These are phyloP conservation scores for Cryptoleucopteryx plumbea DNA, from an alignment of 2,113 vertebrate species.

Conservation along the genomic window DNA sequence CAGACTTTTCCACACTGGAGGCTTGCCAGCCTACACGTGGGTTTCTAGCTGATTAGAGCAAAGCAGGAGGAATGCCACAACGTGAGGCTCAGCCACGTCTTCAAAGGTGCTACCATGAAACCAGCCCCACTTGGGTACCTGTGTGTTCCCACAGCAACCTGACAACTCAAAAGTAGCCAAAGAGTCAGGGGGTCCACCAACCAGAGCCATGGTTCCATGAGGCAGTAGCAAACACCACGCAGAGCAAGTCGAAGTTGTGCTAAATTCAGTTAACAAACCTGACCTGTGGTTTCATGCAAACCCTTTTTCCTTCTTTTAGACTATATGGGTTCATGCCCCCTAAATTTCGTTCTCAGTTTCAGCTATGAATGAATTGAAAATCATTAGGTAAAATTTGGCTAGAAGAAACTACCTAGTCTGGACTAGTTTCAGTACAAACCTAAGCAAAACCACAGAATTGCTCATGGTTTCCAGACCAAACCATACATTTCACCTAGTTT, in stretches of 20 bases:
- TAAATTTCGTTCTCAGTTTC: slow-evolving; percentile 51
- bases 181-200: background rate
- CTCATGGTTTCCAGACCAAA: slow-evolving; percentile 55
- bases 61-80: background rate
- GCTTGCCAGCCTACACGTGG: background rate
- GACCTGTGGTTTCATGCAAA: slow-evolving; percentile 45
- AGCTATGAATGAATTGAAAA: slow-evolving; percentile 7
- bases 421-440: slow-evolving; percentile 34
- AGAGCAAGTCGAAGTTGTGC: background rate
- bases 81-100: accelerated
- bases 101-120: background rate
- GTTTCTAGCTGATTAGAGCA: background rate
- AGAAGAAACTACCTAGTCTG: background rate
- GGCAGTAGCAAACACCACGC: background rate
- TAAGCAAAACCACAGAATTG: slow-evolving; percentile 48
- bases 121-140: background rate
- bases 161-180: background rate
- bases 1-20: background rate
- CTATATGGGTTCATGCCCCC: slow-evolving; percentile 30
- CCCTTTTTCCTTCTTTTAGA: background rate
- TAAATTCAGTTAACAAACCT: background rate
- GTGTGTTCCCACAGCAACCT: background rate
- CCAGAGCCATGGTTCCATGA: background rate
- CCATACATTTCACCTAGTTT: background rate
- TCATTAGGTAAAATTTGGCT: background rate